These are phyloP conservation scores for Aphidoletes aphidimyza DNA, from an alignment of 2,888 invertebrate species.

Conservation along the genomic window DNA sequence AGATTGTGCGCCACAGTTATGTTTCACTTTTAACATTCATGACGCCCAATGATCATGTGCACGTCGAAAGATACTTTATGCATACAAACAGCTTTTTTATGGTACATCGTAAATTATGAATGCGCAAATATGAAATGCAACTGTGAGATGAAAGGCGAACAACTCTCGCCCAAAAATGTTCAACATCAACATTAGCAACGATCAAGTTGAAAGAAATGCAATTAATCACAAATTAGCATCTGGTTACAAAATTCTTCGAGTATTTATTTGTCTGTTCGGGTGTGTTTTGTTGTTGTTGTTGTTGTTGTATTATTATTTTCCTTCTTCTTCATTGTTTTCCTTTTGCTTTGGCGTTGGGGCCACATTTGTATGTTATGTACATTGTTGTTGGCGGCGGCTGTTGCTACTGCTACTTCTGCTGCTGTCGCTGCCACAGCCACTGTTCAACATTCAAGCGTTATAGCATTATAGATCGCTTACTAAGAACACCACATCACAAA, in stretches of 20 bases:
- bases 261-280: background rate
- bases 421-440: too few species aligned
- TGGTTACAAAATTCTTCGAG: slow-evolving; percentile 18
- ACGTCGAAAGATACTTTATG: background rate
- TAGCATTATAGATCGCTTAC: too few species aligned
- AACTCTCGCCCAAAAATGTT: background rate
- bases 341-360: background rate
- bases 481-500: too few species aligned
- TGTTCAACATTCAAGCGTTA: too few species aligned
- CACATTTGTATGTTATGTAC: background rate
- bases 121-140: background rate
- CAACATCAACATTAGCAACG: background rate
- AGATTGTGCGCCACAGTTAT: too few species aligned
- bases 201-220: slow-evolving; percentile 17
- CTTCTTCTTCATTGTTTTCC: too few species aligned
- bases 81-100: background rate
- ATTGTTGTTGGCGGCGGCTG: too few species aligned
- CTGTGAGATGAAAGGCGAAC: background rate
- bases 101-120: slow-evolving; percentile 12
- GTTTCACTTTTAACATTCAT: background rate
- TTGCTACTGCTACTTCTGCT: too few species aligned
- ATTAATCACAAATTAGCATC: slow-evolving; percentile 49
- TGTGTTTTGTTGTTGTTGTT: background rate
- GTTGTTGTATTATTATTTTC: too few species aligned
- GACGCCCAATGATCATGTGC: background rate